These are phyloP conservation scores for Drosophila histrio DNA, from an alignment of 2,888 invertebrate genomes.

Conservation along the genomic window DNA sequence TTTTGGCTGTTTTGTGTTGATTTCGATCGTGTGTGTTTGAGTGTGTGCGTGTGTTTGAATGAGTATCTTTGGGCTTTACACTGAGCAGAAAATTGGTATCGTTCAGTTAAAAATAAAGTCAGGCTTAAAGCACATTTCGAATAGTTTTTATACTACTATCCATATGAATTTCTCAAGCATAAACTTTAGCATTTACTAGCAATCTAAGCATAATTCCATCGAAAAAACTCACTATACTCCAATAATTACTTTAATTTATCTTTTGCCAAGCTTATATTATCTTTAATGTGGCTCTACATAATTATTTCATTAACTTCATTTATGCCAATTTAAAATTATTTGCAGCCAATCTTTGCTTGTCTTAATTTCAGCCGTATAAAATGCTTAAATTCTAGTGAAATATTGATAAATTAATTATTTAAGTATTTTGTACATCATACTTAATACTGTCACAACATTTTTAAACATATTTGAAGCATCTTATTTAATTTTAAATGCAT, in stretches of 20 bases:
- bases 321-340: neutral
- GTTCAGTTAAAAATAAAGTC: slow-evolving; percentile 8
- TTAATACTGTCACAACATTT: neutral
- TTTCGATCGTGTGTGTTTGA: slow-evolving; percentile 48
- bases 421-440: neutral
- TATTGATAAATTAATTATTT: neutral
- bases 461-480: neutral
- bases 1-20: slow-evolving; percentile 49
- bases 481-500: neutral
- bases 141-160: neutral
- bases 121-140: slow-evolving; percentile 22
- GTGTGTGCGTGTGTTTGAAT: slow-evolving; percentile 36
- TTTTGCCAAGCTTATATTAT: neutral
- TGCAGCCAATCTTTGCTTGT: neutral
- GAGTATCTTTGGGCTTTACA: slow-evolving; percentile 49
- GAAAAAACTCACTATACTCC: neutral
- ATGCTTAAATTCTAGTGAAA: neutral
- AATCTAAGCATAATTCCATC: neutral
- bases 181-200: neutral
- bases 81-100: slow-evolving; percentile 52
- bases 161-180: neutral
- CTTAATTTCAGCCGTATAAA: neutral
- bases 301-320: neutral
- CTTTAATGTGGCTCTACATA: neutral
- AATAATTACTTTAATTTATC: neutral